These are phyloP conservation scores for Prorops nasuta DNA, from an alignment of 1,140 invertebrate genomes.

Conservation along the genomic window DNA sequence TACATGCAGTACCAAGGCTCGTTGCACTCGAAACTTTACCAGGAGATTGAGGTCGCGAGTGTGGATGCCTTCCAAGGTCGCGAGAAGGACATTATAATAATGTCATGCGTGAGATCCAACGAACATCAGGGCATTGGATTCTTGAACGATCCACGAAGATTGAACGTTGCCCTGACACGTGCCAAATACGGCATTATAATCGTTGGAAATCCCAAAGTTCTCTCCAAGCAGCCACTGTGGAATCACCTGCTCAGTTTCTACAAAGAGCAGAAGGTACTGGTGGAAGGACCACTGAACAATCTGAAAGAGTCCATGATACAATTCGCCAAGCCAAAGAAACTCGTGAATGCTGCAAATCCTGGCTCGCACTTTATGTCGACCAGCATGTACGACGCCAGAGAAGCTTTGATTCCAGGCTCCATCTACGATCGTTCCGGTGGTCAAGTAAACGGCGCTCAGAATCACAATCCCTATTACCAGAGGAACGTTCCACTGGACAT, in stretches of 20 bases:
- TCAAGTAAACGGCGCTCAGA: constrained; percentile 54
- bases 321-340: constrained; percentile 95
- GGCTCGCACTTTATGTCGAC: constrained; percentile 97
- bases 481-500: constrained; percentile 59
- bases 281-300: constrained; percentile 97
- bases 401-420: constrained; percentile 83
- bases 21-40: constrained; percentile 93
- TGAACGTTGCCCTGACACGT: constrained; percentile 97
- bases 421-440: constrained; percentile 73
- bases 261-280: constrained; percentile 96
- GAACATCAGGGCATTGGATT: constrained; percentile 95
- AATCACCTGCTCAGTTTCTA: constrained; percentile 97
- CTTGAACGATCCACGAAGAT: constrained; percentile 92
- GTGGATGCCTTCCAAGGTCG: constrained; percentile 98
- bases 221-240: constrained; percentile 98
- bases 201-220: constrained; percentile 97
- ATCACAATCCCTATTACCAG: constrained; percentile 54
- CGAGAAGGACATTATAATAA: constrained; percentile 99
- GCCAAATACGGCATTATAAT: constrained; percentile 98
- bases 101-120: constrained; percentile 93
- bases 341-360: constrained; percentile 91
- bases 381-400: constrained; percentile 88
- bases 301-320: constrained; percentile 96
- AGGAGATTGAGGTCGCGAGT: constrained; percentile 98
- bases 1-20: constrained; percentile 99